Conservation (phyloP, 2,888 invertebrate species). For the Cetonia aurata region DNA sequence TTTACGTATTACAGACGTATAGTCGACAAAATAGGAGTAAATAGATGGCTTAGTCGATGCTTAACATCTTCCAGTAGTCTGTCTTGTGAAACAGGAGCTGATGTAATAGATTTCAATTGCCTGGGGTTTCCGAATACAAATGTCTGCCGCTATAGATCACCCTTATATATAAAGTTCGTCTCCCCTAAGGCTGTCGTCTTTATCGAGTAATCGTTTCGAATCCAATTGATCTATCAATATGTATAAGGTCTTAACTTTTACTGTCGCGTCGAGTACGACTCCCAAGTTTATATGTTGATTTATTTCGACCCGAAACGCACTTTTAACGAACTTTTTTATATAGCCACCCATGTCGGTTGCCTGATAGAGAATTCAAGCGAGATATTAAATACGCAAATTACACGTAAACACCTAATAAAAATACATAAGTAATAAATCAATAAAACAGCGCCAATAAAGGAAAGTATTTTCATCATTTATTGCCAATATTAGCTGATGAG, state of each 20-base stretch:
- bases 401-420: no score
- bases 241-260: conserved; percentile 66
- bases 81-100: conserved; percentile 28
- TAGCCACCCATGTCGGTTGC: background rate
- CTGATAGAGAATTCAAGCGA: background rate
- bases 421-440: no score
- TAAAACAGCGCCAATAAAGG: no score
- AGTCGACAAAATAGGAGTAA: background rate
- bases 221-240: conserved; percentile 68
- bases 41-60: background rate
- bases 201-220: conserved; percentile 67
- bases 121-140: conserved; percentile 57
- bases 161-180: conserved; percentile 56
- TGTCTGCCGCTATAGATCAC: conserved; percentile 59
- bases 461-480: no score
- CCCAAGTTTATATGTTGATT: conserved; percentile 41
- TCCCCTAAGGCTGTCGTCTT: conserved; percentile 62
- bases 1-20: no score
- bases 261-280: conserved; percentile 51
- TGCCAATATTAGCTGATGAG: no score
- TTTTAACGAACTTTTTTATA: no score
- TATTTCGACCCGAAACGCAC: conserved; percentile 7
- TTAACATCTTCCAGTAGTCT: conserved; percentile 5
- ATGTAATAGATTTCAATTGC: conserved; percentile 58
- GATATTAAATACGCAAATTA: background rate